These are phyloP conservation scores for Drosophila micromelanica DNA, from an alignment of 1,140 invertebrate genomes.

Conservation along the genomic window DNA sequence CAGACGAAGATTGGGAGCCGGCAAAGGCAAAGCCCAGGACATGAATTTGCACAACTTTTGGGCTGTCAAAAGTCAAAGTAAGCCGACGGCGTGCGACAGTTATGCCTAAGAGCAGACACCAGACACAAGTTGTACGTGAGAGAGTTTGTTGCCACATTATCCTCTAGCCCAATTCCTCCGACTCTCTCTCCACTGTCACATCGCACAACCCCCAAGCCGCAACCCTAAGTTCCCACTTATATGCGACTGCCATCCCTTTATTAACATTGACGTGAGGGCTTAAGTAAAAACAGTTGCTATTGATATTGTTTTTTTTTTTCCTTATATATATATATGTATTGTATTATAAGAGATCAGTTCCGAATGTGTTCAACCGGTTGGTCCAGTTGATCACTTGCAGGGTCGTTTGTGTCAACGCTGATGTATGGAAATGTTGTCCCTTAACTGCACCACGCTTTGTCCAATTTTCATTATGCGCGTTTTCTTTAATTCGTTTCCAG, in stretches of 20 bases:
- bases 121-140: conserved; percentile 55
- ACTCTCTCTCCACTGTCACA: not conserved
- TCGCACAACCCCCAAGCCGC: conserved; percentile 2
- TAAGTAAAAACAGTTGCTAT: conserved; percentile 62
- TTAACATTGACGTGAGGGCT: conserved; percentile 65
- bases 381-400: conserved; percentile 45
- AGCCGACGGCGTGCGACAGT: conserved; percentile 66
- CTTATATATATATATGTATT: conserved; percentile 16
- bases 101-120: conserved; percentile 34
- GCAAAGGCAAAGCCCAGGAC: conserved; percentile 28
- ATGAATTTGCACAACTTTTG: conserved; percentile 70
- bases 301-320: conserved; percentile 51
- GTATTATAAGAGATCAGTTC: conserved; percentile 50
- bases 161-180: not conserved
- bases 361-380: conserved; percentile 48
- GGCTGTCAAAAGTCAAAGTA: conserved; percentile 77
- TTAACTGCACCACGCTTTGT: conserved; percentile 30
- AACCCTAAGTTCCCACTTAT: conserved; percentile 5
- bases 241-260: conserved; percentile 56
- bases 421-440: conserved; percentile 26
- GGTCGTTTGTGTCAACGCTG: conserved; percentile 29
- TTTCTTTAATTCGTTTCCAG: conserved; percentile 56
- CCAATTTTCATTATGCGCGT: conserved; percentile 58
- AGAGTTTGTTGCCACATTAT: conserved; percentile 6
- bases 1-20: conserved; percentile 26